Base-by-base conservation (phyloP, 2,888 invertebrate genomes). In the Liposcelis brunnea region DNA sequence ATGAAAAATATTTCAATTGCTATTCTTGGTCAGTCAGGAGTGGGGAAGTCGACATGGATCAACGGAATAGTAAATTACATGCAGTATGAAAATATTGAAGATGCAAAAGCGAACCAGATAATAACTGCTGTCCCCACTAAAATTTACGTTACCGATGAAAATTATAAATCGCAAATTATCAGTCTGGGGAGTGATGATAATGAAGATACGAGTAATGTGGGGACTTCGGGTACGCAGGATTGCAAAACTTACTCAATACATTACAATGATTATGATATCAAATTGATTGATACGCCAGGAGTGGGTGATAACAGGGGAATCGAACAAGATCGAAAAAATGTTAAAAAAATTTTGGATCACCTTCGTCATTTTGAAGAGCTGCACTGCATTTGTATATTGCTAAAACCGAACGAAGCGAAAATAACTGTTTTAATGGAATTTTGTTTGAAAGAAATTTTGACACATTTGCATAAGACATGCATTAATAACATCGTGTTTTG, bases 351-450 rank as follows among this genome's bases (percentile, higher is more conserved):
- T 35, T 35, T 35, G 10, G 35, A 35, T 16, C 16, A 35, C 10
- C 5, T 35, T 16, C 15, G 35, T 6, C 15, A 14, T 15, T 14
- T 35, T 14, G 35, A 35, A 6, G 35, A 35, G 10, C 4, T 35
- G 5, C 35, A 35, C 16, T 4, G 35, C 5, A 7, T 35, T 35
- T 35, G 35, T 10, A 14, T 35, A 7, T 14, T 35, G 10, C 10
- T 35, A 10, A 35, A 35, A 35, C 35, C 35, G 35, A 35, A 35
- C 10, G 35, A 35, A 35, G 5, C 35, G 35, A 14, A 16, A 35
- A 35, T 35, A 4, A 10, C 6, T 6, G 35, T 35, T 14, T 16
- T 35, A 7, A 6, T 35, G 35, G 10, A 10, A 10, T 35, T 15
- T 35, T 35, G 35, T 10, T 6, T 35, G 4, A 35, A 35, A 35